A percentile compares a stretch with the other conserved stretches of the same genome.
Conservation (phyloP, 1,140 invertebrate genomes). For the Paraescarpia echinospica region DNA sequence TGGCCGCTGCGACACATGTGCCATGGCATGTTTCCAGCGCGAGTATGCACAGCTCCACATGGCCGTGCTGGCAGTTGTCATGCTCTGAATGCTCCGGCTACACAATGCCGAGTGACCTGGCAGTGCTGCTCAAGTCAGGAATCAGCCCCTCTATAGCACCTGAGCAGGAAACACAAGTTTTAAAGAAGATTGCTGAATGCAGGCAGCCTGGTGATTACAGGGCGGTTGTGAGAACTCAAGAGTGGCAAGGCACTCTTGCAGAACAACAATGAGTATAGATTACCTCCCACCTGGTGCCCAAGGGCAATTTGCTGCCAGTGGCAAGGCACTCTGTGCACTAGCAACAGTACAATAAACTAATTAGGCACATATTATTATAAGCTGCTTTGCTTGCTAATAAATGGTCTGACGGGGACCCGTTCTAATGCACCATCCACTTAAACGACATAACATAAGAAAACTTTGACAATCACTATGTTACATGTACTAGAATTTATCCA, state of each 20-base stretch:
- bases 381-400: background rate
- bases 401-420: background rate
- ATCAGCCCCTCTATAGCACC: background rate
- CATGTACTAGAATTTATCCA: background rate
- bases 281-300: background rate
- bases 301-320: background rate
- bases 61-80: background rate
- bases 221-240: background rate
- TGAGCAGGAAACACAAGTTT: background rate
- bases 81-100: background rate
- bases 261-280: background rate
- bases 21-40: background rate
- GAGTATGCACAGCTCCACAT: background rate
- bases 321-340: background rate
- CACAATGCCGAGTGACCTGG: background rate
- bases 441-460: background rate
- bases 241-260: background rate
- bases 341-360: background rate
- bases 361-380: background rate
- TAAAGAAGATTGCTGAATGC: background rate
- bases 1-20: background rate
- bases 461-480: background rate
- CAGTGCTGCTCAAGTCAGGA: background rate
- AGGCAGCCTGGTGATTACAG: background rate
- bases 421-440: background rate